phyloP scores from a whole-genome alignment of 2,113 vertebrate genomes.

The Mandrillus leucophaeus region DNA sequence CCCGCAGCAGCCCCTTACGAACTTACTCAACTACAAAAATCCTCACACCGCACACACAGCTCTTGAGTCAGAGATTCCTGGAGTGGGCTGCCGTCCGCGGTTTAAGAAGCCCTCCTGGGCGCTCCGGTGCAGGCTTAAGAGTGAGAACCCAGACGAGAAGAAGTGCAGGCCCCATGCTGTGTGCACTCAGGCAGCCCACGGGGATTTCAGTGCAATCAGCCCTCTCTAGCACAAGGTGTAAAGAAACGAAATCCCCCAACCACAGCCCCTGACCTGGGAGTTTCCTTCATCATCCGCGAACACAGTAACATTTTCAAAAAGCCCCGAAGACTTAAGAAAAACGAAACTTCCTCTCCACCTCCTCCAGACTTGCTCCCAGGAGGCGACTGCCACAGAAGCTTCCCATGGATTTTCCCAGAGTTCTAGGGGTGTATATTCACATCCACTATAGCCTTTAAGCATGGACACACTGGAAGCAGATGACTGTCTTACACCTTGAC shows the following conservation, averaged over 20 bases:
- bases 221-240: no score
- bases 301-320: background rate
- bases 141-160: background rate
- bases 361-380: background rate
- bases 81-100: background rate
- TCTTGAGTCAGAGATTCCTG: rapidly evolving
- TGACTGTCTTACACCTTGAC: rapidly evolving
- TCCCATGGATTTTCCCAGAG: background rate
- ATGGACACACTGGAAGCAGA: no score
- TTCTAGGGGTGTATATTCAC: background rate
- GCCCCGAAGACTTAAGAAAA: background rate
- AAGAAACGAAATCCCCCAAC: background rate
- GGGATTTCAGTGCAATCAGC: rapidly evolving
- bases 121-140: background rate
- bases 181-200: rapidly evolving
- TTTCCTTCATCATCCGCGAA: background rate
- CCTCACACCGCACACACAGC: rapidly evolving
- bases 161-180: rapidly evolving
- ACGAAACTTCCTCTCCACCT: background rate
- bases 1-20: background rate
- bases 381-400: background rate
- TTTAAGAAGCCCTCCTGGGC: rapidly evolving
- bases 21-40: background rate
- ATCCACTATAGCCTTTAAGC: rapidly evolving
- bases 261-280: rapidly evolving